Percentiles rank a stretch among this genome's conserved stretches.
Conservation (phyloP, 2,113 vertebrate genomes). For the Rhynchopsitta pachyrhyncha region DNA sequence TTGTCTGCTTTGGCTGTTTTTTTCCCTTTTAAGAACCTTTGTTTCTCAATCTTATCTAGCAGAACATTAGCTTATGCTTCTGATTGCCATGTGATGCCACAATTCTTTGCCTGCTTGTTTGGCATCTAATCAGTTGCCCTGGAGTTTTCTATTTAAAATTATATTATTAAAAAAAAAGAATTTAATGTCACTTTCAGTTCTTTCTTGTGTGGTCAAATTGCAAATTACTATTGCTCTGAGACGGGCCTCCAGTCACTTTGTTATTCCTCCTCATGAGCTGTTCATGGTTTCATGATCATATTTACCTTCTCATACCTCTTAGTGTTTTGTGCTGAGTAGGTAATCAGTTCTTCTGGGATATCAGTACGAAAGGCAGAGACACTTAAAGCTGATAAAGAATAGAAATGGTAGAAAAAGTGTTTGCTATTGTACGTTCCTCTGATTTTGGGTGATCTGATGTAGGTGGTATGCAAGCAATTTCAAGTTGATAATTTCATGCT, state of each 20-base stretch:
- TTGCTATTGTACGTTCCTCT: background rate
- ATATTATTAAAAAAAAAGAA: background rate
- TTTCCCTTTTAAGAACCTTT: background rate
- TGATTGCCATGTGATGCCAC: background rate
- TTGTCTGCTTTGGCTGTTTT: background rate
- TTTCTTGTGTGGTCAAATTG: background rate
- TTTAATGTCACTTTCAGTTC: background rate
- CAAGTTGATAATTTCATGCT: background rate
- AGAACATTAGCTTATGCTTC: background rate
- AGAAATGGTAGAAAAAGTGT: background rate
- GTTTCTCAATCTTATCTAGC: background rate
- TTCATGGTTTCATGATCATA: background rate
- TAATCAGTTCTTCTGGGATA: background rate
- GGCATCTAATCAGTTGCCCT: background rate
- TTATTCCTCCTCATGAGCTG: background rate
- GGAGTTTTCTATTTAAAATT: background rate
- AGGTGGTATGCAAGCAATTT: background rate
- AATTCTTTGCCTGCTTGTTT: background rate
- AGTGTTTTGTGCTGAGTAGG: background rate
- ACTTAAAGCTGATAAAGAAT: background rate
- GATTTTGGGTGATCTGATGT: background rate
- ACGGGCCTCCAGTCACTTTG: background rate
- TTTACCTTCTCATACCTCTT: background rate
- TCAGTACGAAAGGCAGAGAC: background rate
- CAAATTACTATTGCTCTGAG: background rate